phyloP scores from a whole-genome alignment of 1,140 invertebrate genomes.

The Macrobrachium rosenbergii region DNA sequence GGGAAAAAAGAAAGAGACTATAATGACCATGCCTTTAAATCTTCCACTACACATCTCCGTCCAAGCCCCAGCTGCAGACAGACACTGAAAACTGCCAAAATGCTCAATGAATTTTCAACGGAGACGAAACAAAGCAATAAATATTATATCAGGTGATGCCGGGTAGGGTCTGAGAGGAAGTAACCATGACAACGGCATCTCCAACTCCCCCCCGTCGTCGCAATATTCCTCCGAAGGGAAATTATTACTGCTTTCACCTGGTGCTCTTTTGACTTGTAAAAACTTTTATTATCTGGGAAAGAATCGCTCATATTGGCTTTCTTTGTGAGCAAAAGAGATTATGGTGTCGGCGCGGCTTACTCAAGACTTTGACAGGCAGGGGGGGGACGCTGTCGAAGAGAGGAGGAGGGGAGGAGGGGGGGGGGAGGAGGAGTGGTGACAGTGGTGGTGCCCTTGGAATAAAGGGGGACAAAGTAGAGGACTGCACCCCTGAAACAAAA shows the following conservation, averaged over 20 bases:
- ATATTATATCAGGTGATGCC: neutral
- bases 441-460: too few relatives aligned
- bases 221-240: neutral
- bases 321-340: neutral
- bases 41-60: too few relatives aligned
- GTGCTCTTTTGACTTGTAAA: conserved; percentile 25
- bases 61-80: too few relatives aligned
- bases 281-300: conserved; percentile 3
- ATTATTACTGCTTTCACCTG: neutral
- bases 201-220: too few relatives aligned
- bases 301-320: neutral
- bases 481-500: too few relatives aligned
- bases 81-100: too few relatives aligned
- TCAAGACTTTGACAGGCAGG: neutral
- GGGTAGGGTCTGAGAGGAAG: neutral
- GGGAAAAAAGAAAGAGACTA: too few relatives aligned
- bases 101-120: conserved; percentile 25
- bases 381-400: neutral
- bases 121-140: conserved; percentile 5
- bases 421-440: too few relatives aligned
- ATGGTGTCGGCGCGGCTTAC: neutral
- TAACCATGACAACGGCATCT: conserved; percentile 10
- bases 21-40: too few relatives aligned
- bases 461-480: too few relatives aligned
- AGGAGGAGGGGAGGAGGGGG: too few relatives aligned